Percentiles rank a stretch among this genome's conserved stretches.
phyloP scores from a whole-genome alignment of 1,140 invertebrate species.

The Macrocentrus cingulum region DNA sequence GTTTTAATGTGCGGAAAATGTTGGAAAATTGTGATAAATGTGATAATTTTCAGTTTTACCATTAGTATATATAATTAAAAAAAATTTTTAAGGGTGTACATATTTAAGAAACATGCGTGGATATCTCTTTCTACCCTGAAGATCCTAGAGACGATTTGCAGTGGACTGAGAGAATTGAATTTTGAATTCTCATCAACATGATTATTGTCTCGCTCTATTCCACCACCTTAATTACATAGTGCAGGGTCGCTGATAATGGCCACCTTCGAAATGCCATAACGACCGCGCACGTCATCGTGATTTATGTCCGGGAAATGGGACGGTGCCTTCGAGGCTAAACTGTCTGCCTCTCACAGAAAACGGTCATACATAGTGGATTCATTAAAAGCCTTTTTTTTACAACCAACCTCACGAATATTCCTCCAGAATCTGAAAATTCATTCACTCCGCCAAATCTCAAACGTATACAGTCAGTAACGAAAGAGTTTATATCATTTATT shows the following conservation, averaged over 20 bases:
- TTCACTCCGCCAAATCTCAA: too few relatives aligned
- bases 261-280: conserved; percentile 51
- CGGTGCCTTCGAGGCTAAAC: conserved; percentile 50
- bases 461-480: too few relatives aligned
- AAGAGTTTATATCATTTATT: conserved; percentile 1
- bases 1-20: too few relatives aligned
- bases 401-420: too few relatives aligned
- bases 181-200: conserved; percentile 49
- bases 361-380: conserved; percentile 28
- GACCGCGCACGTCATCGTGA: conserved; percentile 51
- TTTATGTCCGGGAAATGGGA: conserved; percentile 58
- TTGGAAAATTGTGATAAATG: too few relatives aligned
- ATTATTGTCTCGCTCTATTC: conserved; percentile 41
- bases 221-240: conserved; percentile 49
- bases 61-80: too few relatives aligned
- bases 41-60: too few relatives aligned
- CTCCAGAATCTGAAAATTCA: too few relatives aligned
- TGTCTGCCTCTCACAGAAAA: conserved; percentile 41
- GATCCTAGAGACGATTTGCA: too few relatives aligned
- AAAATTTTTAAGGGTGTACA: too few relatives aligned
- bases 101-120: too few relatives aligned
- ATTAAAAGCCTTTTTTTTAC: conserved; percentile 36
- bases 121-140: too few relatives aligned
- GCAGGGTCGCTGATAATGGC: conserved; percentile 51
- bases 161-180: conserved; percentile 47